Evolutionary conservation across 2,113 vertebrate genomes (phyloP).

Genomic region (Lathamus discolor): DNA sequence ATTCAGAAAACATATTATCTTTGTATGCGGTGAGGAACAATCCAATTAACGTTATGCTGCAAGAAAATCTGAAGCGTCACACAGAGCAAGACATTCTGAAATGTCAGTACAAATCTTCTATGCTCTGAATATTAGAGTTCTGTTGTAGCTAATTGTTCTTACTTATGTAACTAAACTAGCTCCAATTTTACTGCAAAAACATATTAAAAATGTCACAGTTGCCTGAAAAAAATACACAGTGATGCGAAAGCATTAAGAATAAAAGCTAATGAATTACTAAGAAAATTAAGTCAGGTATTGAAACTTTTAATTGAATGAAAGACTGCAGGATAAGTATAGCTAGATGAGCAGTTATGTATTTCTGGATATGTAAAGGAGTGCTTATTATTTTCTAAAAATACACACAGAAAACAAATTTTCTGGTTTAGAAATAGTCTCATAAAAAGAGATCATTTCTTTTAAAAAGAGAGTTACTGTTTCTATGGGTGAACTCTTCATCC

Average conservation of each 20-base stretch:
- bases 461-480: background rate
- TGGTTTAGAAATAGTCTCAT: background rate
- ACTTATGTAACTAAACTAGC: background rate
- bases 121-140: background rate
- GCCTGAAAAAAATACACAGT: background rate
- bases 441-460: background rate
- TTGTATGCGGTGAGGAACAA: constrained; percentile 59
- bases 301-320: background rate
- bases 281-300: background rate
- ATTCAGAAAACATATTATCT: constrained; percentile 72
- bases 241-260: background rate
- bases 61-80: constrained; percentile 62
- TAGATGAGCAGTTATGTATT: background rate
- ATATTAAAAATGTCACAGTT: background rate
- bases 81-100: constrained; percentile 66
- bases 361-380: background rate
- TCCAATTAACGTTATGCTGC: constrained; percentile 60
- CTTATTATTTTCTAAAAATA: constrained; percentile 1
- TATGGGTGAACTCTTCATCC: background rate
- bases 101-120: constrained; percentile 56
- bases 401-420: background rate
- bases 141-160: background rate
- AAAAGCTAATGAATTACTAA: background rate
- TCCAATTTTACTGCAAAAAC: background rate
- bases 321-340: background rate